These are phyloP conservation scores for Lytechinus pictus DNA, from an alignment of 35 echinoderm and acorn worm genomes.

Conservation along the genomic window DNA sequence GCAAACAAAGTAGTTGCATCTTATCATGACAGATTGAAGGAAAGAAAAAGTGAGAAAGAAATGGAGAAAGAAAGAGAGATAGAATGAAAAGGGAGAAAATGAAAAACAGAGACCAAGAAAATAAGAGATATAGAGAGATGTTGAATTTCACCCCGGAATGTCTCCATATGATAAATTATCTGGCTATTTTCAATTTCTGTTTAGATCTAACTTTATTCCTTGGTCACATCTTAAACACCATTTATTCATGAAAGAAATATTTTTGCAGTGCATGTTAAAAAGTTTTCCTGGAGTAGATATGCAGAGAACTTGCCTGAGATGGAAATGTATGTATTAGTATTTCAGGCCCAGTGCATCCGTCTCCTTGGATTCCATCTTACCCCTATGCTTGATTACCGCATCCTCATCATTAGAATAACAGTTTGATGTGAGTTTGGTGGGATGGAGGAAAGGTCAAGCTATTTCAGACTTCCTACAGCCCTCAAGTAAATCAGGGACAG, in stretches of 20 bases:
- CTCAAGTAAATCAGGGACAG: conserved; percentile 33
- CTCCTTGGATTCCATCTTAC: not conserved
- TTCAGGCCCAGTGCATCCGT: not conserved
- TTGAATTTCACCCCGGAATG: no score
- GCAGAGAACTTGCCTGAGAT: not conserved
- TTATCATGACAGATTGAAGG: not conserved
- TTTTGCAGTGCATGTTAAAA: not conserved
- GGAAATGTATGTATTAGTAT: conserved; percentile 28
- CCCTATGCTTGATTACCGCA: conserved; percentile 1
- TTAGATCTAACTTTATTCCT: no score
- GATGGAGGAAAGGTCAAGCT: conserved; percentile 30
- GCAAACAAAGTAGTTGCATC: not conserved
- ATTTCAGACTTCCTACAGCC: conserved; percentile 28
- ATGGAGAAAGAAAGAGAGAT: not conserved
- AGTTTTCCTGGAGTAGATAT: not conserved
- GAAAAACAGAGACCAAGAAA: not conserved
- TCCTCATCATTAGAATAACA: conserved; percentile 46
- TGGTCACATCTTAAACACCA: no score
- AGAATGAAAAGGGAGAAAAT: not conserved
- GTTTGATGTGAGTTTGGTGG: not conserved
- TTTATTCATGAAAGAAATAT: not conserved
- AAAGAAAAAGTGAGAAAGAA: not conserved
- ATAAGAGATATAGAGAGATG: no score
- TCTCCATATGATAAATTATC: not conserved
- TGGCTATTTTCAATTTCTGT: not conserved